A percentile compares a stretch with the other conserved stretches of the same genome.
phyloP scores from a whole-genome alignment of 1,140 invertebrate species.

The Drosophila jambulina region DNA sequence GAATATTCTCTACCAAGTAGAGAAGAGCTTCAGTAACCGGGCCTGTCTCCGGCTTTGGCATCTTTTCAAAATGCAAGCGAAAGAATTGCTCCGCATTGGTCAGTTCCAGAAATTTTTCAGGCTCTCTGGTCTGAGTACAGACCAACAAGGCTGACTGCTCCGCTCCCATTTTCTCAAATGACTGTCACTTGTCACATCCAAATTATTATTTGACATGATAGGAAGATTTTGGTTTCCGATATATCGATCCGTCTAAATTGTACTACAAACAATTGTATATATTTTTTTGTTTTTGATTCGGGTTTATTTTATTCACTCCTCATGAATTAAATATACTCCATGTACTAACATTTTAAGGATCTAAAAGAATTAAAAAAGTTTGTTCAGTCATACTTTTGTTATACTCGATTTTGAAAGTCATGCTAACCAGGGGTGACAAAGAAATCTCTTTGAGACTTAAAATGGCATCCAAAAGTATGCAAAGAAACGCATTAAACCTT shows the following conservation, averaged over 20 bases:
- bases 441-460: not conserved
- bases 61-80: constrained; percentile 49
- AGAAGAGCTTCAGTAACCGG: constrained; percentile 59
- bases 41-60: constrained; percentile 50
- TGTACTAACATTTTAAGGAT: not conserved
- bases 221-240: not conserved
- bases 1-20: constrained; percentile 37
- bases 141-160: constrained; percentile 64
- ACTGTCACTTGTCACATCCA: not conserved
- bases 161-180: constrained; percentile 56
- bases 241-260: not conserved
- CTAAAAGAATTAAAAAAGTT: too few species aligned
- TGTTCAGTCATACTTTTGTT: not conserved
- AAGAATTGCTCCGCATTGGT: constrained; percentile 54
- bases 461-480: not conserved
- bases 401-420: not conserved
- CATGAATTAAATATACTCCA: not conserved
- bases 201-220: not conserved
- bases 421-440: not conserved
- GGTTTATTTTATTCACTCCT: not conserved
- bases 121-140: constrained; percentile 56
- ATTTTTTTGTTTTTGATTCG: not conserved
- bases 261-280: not conserved
- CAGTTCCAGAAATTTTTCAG: constrained; percentile 27
- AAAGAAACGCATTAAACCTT: not conserved